These are phyloP conservation scores for Tribolium castaneum DNA, from an alignment of 1,140 invertebrate species.

Conservation along the genomic window DNA sequence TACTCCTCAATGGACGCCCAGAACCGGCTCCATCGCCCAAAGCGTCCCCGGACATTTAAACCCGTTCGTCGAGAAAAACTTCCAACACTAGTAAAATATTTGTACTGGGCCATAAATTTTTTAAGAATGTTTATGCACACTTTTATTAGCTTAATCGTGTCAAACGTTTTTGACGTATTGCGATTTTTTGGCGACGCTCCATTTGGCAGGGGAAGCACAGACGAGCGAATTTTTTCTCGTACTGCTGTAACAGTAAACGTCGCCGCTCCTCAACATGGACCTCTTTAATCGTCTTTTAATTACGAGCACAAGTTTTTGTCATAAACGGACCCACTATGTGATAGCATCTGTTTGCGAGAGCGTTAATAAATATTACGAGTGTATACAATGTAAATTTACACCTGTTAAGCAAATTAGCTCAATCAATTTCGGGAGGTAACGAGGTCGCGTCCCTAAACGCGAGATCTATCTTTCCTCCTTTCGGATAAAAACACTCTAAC, in stretches of 20 bases:
- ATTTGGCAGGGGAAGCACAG: background rate
- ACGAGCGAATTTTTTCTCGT: background rate
- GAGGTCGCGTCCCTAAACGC: background rate
- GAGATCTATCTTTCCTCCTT: constrained; percentile 16
- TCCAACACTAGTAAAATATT: constrained; percentile 25
- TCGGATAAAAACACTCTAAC: constrained; percentile 24
- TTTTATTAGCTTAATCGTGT: constrained; percentile 29
- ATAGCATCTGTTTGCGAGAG: background rate
- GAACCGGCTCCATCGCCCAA: background rate
- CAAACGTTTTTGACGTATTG: background rate
- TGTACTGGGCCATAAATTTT: constrained; percentile 18
- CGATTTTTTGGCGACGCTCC: background rate
- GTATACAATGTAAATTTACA: constrained; percentile 23
- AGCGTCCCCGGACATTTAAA: background rate
- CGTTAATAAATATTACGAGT: constrained; percentile 7
- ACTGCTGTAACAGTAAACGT: background rate
- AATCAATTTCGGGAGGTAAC: background rate
- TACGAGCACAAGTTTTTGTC: constrained; percentile 12
- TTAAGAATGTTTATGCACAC: constrained; percentile 6
- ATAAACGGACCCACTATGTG: background rate
- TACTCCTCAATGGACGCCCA: background rate
- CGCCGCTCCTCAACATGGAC: background rate
- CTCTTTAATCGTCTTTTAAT: constrained; percentile 23
- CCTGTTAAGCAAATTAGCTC: constrained; percentile 22
- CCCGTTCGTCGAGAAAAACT: background rate